Evolutionary conservation across 2,113 vertebrate genomes (phyloP), one percentile per base, ranked within the genome.

Genomic region (Brachirus orientalis): DNA sequence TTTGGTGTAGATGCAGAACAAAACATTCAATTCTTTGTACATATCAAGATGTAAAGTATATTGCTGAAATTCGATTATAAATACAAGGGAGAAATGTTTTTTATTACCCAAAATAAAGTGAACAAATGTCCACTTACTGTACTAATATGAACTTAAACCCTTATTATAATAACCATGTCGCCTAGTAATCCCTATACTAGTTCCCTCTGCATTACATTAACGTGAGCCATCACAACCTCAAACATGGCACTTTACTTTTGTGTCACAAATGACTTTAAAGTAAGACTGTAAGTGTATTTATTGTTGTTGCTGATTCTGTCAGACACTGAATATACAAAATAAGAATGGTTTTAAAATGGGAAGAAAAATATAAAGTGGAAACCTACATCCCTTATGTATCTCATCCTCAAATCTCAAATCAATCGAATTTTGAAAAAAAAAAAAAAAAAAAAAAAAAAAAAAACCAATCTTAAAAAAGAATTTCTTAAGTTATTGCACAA

Each of bases 61-160:
- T 73, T 75, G 77, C 82, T 69, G 51, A 82, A 40, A 80, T 56
- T 40, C 57, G 40, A 44, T 37, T 57, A 80, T 28, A 51, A 74
- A 63, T 71, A 28, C 54, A 50, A 54, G 36, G 56, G 17, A 19
- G 8, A 73, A 43, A 37, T 20, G 9, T 44, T 56, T 73, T 11
- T 62, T 63, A 3, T 4, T 6, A n/a, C 37, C 13, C 13, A 16
- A 17, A 46, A 17, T 19, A 63, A 50, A 58, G 69, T 33, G 2
- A 63, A 68, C 43, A 69, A 35, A 62, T 12, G 8, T 57, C 47
- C 28, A 59, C 37, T 5, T 28, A 28, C 28, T 28, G 28, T n/a
- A 33, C 36, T 46, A 19, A 28, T 46, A 33, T 41, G 4, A 60
- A 65, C 13, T 55, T 19, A 36, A 61, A 60, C 35, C 37, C 41